phyloP scores from a whole-genome alignment of 2,797 vertebrate genomes.

The Thalassophryne amazonica region DNA sequence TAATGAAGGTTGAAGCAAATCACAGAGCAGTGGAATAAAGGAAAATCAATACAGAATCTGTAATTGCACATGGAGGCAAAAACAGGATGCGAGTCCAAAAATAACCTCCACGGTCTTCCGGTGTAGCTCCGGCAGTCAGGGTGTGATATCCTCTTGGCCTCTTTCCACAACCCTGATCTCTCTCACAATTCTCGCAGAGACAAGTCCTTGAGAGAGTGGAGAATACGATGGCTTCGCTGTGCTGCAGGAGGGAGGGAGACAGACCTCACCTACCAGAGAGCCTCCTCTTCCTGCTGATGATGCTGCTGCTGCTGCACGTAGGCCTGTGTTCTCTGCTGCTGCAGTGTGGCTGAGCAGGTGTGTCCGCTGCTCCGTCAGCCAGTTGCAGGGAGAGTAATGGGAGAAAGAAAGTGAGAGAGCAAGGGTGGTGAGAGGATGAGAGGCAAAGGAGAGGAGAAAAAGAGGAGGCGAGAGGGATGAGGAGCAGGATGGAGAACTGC shows the following conservation, averaged over 20 bases:
- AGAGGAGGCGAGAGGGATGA: constrained; percentile 59
- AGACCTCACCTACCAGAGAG: constrained; percentile 75
- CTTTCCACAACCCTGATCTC: constrained; percentile 31
- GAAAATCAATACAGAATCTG: constrained; percentile 33
- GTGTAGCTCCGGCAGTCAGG: constrained; percentile 37
- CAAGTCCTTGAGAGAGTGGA: constrained; percentile 71
- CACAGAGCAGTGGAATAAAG: constrained; percentile 7
- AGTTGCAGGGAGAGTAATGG: constrained; percentile 34
- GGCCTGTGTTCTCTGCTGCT: constrained; percentile 54
- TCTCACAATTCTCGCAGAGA: constrained; percentile 36
- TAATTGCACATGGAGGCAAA: constrained; percentile 5
- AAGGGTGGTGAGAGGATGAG: constrained; percentile 50
- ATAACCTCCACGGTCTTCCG: constrained; percentile 39
- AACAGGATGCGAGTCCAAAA: constrained; percentile 24
- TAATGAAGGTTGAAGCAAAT: constrained; percentile 4
- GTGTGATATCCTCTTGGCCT: constrained; percentile 63
- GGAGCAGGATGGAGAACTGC: constrained; percentile 63
- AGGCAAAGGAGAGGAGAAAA: constrained; percentile 51
- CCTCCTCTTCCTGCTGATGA: constrained; percentile 42
- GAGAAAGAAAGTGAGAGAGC: constrained; percentile 26
- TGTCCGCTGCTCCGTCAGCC: constrained; percentile 23
- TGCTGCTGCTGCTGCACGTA: constrained; percentile 26
- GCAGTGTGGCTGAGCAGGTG: constrained; percentile 49
- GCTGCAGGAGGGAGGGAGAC: constrained; percentile 51
- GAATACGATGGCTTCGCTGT: constrained; percentile 55